Evolutionary conservation across 2,797 vertebrate genomes (phyloP).

Genomic region (Hapalemur alaotrensis): DNA sequence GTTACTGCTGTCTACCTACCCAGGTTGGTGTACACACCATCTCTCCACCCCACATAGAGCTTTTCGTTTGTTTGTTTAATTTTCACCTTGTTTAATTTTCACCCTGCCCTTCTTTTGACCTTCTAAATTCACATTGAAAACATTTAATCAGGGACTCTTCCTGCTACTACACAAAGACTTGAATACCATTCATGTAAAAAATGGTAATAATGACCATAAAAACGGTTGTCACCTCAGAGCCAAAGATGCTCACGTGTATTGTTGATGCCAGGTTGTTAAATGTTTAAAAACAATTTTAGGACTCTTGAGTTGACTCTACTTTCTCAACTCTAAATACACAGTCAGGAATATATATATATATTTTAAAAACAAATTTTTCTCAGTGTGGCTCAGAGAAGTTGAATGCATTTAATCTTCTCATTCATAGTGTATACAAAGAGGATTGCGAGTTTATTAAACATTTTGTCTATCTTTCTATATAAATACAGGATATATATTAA

Average conservation of each 20-base stretch:
- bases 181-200: background rate
- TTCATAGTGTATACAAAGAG: background rate
- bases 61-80: background rate
- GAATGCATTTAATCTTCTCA: background rate
- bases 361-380: background rate
- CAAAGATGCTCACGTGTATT: background rate
- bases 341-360: background rate
- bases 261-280: background rate
- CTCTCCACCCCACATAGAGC: too few species aligned
- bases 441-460: background rate
- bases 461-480: background rate
- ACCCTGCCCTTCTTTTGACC: background rate
- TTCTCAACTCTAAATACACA: background rate
- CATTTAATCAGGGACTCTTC: background rate
- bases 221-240: background rate
- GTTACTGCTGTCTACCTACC: background rate
- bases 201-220: background rate
- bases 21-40: background rate
- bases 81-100: background rate
- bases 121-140: background rate
- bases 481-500: background rate
- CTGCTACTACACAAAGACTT: background rate
- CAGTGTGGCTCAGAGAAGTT: background rate
- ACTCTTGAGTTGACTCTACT: background rate
- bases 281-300: background rate